phyloP scores from a whole-genome alignment of 1,140 invertebrate species.

The Chionoecetes opilio region DNA sequence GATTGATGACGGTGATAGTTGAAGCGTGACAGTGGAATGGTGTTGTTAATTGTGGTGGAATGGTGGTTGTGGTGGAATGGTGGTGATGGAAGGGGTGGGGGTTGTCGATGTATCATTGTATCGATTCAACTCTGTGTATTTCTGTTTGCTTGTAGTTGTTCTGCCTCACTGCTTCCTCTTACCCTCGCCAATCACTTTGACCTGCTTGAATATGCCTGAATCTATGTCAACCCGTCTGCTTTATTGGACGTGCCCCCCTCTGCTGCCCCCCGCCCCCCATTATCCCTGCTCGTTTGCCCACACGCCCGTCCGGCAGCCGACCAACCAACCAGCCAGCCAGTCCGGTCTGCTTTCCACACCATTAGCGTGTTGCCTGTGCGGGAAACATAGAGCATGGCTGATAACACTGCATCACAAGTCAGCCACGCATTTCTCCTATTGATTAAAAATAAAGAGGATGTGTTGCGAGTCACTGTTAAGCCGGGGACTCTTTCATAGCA shows the following conservation, averaged over 20 bases:
- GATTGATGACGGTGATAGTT: too few species aligned
- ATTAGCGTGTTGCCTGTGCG: constrained; percentile 24
- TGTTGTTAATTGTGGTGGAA: too few species aligned
- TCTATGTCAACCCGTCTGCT: constrained; percentile 18
- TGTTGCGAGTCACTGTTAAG: constrained; percentile 9
- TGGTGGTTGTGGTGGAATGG: too few species aligned
- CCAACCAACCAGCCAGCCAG: neutral
- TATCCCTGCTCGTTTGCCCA: neutral
- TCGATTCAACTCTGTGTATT: constrained; percentile 29
- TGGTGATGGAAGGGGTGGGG: neutral
- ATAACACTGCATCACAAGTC: constrained; percentile 44
- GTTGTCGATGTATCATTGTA: neutral
- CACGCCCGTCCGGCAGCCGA: neutral
- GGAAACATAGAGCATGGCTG: constrained; percentile 25
- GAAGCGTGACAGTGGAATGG: too few species aligned
- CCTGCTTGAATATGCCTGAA: constrained; percentile 18
- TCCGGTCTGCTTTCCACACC: constrained; percentile 5
- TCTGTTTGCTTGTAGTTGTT: neutral
- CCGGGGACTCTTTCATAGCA: constrained; percentile 36
- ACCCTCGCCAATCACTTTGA: neutral
- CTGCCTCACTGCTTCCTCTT: neutral
- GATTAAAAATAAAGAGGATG: constrained; percentile 52
- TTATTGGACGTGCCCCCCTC: neutral
- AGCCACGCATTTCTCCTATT: constrained; percentile 46
- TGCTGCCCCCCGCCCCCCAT: neutral